Conservation (phyloP, 2,888 invertebrate species). For the Caradrina clavipalpis region DNA sequence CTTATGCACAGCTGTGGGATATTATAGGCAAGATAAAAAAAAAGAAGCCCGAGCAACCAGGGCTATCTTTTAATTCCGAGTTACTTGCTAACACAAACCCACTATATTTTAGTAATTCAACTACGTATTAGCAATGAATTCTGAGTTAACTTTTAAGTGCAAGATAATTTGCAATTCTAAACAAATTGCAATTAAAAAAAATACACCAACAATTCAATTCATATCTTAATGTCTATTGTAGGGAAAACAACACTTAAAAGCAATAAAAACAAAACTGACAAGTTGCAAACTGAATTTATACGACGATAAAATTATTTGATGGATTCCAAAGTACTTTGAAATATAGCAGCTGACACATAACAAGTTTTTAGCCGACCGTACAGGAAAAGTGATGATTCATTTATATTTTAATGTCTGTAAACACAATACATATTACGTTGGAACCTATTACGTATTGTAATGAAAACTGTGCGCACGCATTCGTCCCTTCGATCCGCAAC, state of each 20-base stretch:
- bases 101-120: too few relatives aligned
- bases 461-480: conserved; percentile 35
- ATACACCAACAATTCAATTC: conserved; percentile 12
- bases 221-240: not conserved
- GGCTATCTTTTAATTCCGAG: too few relatives aligned
- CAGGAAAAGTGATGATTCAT: conserved; percentile 50
- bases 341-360: conserved; percentile 34
- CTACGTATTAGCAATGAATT: too few relatives aligned
- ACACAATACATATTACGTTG: conserved; percentile 24
- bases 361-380: conserved; percentile 31
- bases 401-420: conserved; percentile 42
- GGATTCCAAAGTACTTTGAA: conserved; percentile 8
- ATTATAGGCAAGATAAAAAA: too few relatives aligned
- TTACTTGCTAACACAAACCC: too few relatives aligned
- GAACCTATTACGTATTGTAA: conserved; percentile 51
- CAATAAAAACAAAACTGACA: conserved; percentile 15
- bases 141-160: too few relatives aligned
- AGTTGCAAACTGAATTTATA: conserved; percentile 7
- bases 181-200: not conserved
- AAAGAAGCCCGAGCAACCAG: too few relatives aligned
- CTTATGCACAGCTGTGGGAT: too few relatives aligned
- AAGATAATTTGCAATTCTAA: not conserved
- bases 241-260: not conserved
- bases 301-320: conserved; percentile 34
- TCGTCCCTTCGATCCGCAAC: not conserved